These are phyloP conservation scores for Mylabris phalerata DNA, from an alignment of 1,140 invertebrate genomes.

Conservation along the genomic window DNA sequence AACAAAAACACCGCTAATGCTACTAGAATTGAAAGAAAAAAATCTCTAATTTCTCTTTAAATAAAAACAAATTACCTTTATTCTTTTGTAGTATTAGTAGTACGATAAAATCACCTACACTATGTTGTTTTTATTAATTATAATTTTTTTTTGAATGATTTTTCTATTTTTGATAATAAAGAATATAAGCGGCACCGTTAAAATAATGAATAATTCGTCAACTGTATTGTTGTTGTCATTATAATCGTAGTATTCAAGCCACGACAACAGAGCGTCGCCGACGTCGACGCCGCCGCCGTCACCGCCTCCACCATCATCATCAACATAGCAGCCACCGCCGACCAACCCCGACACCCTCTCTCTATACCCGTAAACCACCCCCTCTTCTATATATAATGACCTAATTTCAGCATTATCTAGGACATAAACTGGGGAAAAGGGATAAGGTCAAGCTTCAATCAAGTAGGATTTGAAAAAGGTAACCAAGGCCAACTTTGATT, in stretches of 20 bases:
- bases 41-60: too few species aligned
- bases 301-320: background rate
- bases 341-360: too few species aligned
- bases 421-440: slow-evolving; percentile 5
- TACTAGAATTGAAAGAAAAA: too few species aligned
- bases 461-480: background rate
- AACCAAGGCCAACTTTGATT: slow-evolving; percentile 8
- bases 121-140: too few species aligned
- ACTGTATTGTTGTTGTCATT: background rate
- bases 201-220: background rate
- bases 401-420: slow-evolving; percentile 9
- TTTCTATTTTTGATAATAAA: background rate
- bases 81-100: too few species aligned
- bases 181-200: background rate
- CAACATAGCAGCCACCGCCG: too few species aligned
- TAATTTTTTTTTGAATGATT: too few species aligned
- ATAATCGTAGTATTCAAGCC: background rate
- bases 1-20: too few species aligned
- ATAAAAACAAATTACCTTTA: too few species aligned
- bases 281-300: background rate
- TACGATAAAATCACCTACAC: too few species aligned
- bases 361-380: background rate
- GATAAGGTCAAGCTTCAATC: slow-evolving; percentile 11
- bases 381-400: slow-evolving; percentile 6
- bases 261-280: background rate